Conservation (phyloP, 1,140 invertebrate genomes). For the Zaprionus lachaisei region DNA sequence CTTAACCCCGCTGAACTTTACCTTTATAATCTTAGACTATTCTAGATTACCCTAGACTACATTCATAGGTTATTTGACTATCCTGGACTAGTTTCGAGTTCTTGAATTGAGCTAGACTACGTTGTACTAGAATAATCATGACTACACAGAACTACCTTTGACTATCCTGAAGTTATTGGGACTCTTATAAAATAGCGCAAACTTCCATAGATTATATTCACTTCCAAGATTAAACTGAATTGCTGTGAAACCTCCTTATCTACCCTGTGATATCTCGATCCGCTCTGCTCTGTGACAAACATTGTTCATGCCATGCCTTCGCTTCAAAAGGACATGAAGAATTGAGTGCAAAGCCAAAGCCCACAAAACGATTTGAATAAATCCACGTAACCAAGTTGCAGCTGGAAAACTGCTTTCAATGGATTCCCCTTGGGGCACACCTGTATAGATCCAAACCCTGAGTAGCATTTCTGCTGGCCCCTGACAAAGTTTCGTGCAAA, state of each 20-base stretch:
- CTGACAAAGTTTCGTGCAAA: conserved; percentile 29
- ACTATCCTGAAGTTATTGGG: no score
- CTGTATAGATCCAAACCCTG: neutral
- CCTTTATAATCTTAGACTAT: no score
- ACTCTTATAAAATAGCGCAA: no score
- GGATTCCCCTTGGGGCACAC: no score
- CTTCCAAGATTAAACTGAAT: neutral
- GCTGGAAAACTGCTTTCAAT: neutral
- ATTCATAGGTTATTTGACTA: no score
- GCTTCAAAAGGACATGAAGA: neutral
- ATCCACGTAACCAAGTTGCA: conserved; percentile 1
- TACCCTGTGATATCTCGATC: neutral
- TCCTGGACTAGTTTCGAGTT: no score
- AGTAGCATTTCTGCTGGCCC: conserved; percentile 8
- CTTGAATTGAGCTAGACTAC: no score
- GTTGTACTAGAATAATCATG: no score
- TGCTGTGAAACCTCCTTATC: neutral
- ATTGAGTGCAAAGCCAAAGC: neutral
- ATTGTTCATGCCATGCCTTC: neutral
- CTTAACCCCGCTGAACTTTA: no score
- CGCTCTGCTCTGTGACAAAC: neutral
- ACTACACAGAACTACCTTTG: no score
- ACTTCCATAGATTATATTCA: no score
- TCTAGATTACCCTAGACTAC: no score
- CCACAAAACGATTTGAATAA: neutral